phyloP scores from a whole-genome alignment of 2,888 invertebrate genomes.

The Cheilosia variabilis region DNA sequence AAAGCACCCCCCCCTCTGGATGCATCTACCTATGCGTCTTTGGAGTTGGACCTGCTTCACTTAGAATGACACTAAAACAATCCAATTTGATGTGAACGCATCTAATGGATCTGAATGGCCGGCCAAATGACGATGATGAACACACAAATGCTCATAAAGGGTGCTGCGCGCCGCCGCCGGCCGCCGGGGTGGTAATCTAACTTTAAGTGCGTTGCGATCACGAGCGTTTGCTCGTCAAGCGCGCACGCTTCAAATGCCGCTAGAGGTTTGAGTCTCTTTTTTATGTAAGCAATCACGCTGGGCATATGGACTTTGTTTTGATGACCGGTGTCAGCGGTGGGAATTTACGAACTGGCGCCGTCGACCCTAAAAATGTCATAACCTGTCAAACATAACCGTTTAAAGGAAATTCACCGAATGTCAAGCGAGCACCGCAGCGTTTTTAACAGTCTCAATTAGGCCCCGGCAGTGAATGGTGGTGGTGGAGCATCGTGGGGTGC shows the following conservation, averaged over 20 bases:
- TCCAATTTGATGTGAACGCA: slow-evolving; percentile 61
- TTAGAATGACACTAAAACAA: slow-evolving; percentile 55
- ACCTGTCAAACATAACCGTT: slow-evolving; percentile 63
- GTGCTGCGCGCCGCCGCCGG: slow-evolving; percentile 5
- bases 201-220: slow-evolving; percentile 12
- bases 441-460: slow-evolving; percentile 43
- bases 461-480: neutral
- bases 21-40: neutral
- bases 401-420: slow-evolving; percentile 41
- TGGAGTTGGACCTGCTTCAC: slow-evolving; percentile 10
- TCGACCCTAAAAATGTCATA: slow-evolving; percentile 67
- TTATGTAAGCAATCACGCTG: slow-evolving; percentile 38
- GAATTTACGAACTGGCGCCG: slow-evolving; percentile 63
- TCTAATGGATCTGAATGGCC: slow-evolving; percentile 66
- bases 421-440: slow-evolving; percentile 20
- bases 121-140: slow-evolving; percentile 55
- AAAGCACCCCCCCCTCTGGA: slow-evolving; percentile 5
- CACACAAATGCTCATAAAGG: slow-evolving; percentile 52
- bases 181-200: slow-evolving; percentile 46
- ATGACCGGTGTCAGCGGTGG: slow-evolving; percentile 47
- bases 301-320: slow-evolving; percentile 44
- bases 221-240: neutral
- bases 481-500: neutral
- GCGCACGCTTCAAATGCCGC: neutral
- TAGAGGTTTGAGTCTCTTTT: neutral